Evolutionary conservation across 2,113 vertebrate genomes (phyloP), one percentile per base, ranked within the genome.

Genomic region (Grantiella picta): DNA sequence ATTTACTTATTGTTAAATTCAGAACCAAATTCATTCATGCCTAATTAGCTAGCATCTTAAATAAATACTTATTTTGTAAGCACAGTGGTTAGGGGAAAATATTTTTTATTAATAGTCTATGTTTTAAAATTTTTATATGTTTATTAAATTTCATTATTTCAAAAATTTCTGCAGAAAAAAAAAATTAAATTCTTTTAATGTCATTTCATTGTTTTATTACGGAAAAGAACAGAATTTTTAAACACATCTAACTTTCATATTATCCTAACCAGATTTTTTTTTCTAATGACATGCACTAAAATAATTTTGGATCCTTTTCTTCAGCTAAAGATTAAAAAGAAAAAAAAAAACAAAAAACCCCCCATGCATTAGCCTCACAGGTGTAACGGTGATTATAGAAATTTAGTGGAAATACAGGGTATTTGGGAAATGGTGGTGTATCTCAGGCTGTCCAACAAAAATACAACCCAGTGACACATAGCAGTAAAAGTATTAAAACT

Each of bases 391-490:
- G 31, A 47, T 54, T 54, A 47, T 24, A 27, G 3, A 80, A n/a
- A 6, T 36, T 16, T 2, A 11, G 3, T 56, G 12, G 15, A 1
- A 89, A 57, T 60, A 44, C 0, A 38, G 64, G 11, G 6, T 56
- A 10, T 42, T 29, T 33, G 3, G 18, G 22, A 77, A 84, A 75
- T 0, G 1, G 2, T 28, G 4, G 12, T 10, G 11, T n/a, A 8
- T 92, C 7, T 63, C 11, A 56, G 8, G 9, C 11, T 82, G 19
- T 23, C 16, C 28, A 63, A 63, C 7, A 72, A 33, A 12, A 28
- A 25, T 0, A 0, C 15, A 40, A 57, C 8, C 5, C 60, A 75
- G 18, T 20, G 7, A 49, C 1, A 0, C 20, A 11, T 7, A 36
- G 7, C 10, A 63, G 14, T 29, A 9, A 5, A 80, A 36, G 2